A percentile compares a stretch with the other conserved stretches of the same genome.
Evolutionary conservation across 1,140 invertebrate genomes (phyloP).

Genomic region (Achatina immaculata): DNA sequence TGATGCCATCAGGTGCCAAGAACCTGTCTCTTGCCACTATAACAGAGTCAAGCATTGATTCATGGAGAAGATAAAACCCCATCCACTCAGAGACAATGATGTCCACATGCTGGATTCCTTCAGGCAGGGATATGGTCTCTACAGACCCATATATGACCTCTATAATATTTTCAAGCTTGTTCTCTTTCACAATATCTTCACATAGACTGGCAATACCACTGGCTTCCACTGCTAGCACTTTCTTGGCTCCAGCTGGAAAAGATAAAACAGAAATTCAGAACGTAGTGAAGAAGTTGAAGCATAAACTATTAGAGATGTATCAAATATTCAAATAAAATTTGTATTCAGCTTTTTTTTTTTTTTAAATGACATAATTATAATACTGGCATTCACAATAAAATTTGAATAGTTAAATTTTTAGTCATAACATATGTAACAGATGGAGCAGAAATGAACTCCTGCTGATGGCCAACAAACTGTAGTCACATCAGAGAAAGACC

Average conservation of each 20-base stretch:
- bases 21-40: slow-evolving; percentile 67
- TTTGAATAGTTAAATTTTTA: no score
- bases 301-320: not conserved
- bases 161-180: slow-evolving; percentile 64
- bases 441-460: no score
- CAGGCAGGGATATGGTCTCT: slow-evolving; percentile 58
- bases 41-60: slow-evolving; percentile 71
- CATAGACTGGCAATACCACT: slow-evolving; percentile 56
- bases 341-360: no score
- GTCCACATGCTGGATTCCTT: slow-evolving; percentile 59
- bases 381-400: no score
- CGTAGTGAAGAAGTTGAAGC: not conserved
- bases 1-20: slow-evolving; percentile 58
- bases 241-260: slow-evolving; percentile 76
- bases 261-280: slow-evolving; percentile 12
- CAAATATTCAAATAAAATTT: not conserved
- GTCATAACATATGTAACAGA: no score
- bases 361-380: no score
- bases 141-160: slow-evolving; percentile 66
- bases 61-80: slow-evolving; percentile 71
- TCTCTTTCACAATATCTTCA: slow-evolving; percentile 57
- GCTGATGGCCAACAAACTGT: no score
- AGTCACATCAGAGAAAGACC: no score
- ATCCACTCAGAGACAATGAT: slow-evolving; percentile 72
- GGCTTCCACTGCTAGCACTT: slow-evolving; percentile 69